Percentiles rank a stretch among this genome's conserved stretches.
phyloP scores from a whole-genome alignment of 2,888 invertebrate genomes.

The Rhynchonema sp. region DNA sequence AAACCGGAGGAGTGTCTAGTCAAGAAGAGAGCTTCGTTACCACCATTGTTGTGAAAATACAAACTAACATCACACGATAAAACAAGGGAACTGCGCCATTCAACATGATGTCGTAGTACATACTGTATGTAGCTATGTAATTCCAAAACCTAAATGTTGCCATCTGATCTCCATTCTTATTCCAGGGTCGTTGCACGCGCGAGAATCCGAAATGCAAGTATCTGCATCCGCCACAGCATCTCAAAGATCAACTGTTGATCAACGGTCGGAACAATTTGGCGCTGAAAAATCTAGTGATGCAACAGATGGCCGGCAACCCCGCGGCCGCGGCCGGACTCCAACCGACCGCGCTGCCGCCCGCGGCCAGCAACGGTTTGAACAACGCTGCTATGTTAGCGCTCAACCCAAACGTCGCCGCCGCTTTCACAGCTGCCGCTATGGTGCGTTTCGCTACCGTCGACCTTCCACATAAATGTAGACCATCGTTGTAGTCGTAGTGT shows the following conservation, averaged over 20 bases:
- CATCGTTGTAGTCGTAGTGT: no score
- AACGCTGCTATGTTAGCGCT: not conserved
- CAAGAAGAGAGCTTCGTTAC: no score
- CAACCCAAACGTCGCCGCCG: not conserved
- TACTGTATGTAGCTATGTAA: no score
- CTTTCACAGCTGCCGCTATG: not conserved
- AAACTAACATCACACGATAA: no score
- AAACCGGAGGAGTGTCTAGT: no score
- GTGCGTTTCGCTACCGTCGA: no score
- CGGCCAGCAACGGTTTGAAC: not conserved
- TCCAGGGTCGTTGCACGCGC: conserved; percentile 96
- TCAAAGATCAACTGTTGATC: conserved; percentile 97
- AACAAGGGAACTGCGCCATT: no score
- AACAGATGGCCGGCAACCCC: conserved; percentile 1
- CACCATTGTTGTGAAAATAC: no score
- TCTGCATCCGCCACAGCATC: conserved; percentile 98
- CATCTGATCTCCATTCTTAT: no score
- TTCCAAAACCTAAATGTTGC: no score
- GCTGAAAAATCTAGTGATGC: conserved; percentile 52
- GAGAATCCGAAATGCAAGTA: conserved; percentile 99
- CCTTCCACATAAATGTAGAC: no score
- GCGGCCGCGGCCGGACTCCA: not conserved
- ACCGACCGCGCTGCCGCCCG: not conserved
- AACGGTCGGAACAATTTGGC: conserved; percentile 99
- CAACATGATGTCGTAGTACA: no score